Evolutionary conservation across 2,888 invertebrate genomes (phyloP).

Genomic region (Stenichneumon culpator): DNA sequence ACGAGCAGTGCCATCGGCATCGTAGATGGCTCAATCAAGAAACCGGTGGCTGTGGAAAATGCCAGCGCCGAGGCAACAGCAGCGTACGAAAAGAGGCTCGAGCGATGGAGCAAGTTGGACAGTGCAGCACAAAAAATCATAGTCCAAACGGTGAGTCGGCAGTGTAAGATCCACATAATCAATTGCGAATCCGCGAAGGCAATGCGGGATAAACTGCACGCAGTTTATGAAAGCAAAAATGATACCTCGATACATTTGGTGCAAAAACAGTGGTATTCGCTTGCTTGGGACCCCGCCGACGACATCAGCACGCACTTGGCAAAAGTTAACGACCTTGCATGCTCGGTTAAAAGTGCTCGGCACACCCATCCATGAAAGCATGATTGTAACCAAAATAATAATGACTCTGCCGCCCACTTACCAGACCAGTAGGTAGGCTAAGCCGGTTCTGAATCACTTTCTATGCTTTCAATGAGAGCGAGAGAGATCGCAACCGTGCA

Average conservation of each 20-base stretch:
- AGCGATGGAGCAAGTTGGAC: too few species aligned
- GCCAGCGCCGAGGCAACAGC: too few species aligned
- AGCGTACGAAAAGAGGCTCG: too few species aligned
- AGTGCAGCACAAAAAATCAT: too few species aligned
- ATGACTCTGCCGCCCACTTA: too few species aligned
- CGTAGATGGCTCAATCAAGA: too few species aligned
- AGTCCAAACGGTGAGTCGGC: too few species aligned
- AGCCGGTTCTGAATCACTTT: too few species aligned
- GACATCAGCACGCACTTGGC: constrained; percentile 70
- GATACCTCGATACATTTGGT: constrained; percentile 70
- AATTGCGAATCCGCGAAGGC: constrained; percentile 71
- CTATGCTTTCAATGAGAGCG: too few species aligned
- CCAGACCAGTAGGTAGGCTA: too few species aligned
- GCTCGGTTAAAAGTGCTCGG: constrained; percentile 55
- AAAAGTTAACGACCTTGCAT: constrained; percentile 68
- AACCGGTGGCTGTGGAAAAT: too few species aligned
- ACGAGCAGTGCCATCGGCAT: constrained; percentile 26
- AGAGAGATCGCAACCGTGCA: too few species aligned
- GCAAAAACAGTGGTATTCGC: constrained; percentile 69
- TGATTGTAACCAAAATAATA: constrained; percentile 61
- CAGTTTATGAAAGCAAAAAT: constrained; percentile 73
- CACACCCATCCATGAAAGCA: constrained; percentile 58
- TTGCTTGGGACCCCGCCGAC: constrained; percentile 62
- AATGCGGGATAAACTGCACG: constrained; percentile 75
- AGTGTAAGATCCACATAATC: constrained; percentile 62